These are phyloP conservation scores for Rhagophthalmus giganteus DNA, from an alignment of 2,888 invertebrate genomes.

Conservation along the genomic window DNA sequence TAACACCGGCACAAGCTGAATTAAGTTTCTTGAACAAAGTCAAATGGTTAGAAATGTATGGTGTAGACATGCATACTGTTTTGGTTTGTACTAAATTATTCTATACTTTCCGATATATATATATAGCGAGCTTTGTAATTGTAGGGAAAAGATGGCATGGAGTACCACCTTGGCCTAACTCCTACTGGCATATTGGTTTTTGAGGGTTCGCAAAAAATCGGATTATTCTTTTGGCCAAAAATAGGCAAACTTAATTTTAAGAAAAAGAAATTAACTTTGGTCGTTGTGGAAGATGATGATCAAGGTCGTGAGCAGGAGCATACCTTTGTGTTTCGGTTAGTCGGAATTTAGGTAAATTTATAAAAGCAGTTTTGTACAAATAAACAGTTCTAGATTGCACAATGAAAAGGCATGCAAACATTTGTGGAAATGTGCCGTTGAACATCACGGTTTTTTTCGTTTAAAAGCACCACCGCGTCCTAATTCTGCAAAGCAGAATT, in stretches of 20 bases:
- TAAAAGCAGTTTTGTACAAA: not conserved
- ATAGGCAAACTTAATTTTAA: slow-evolving; percentile 97
- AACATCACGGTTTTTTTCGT: slow-evolving; percentile 99
- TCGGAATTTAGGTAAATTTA: slow-evolving; percentile 1
- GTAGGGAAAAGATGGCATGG: slow-evolving; percentile 92
- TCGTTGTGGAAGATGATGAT: slow-evolving; percentile 98
- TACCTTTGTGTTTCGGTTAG: slow-evolving; percentile 90
- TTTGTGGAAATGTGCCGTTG: slow-evolving; percentile 99
- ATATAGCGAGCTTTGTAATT: slow-evolving; percentile 3
- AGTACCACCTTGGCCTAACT: slow-evolving; percentile 94
- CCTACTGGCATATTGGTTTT: slow-evolving; percentile 98
- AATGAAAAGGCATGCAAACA: slow-evolving; percentile 99
- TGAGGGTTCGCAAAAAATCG: slow-evolving; percentile 95
- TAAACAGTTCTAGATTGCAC: slow-evolving; percentile 62
- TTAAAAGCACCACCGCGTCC: slow-evolving; percentile 87
- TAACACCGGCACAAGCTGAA: slow-evolving; percentile 95
- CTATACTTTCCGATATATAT: too few species aligned
- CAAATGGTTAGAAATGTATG: slow-evolving; percentile 98
- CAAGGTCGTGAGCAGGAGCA: slow-evolving; percentile 96
- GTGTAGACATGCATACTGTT: slow-evolving; percentile 98
- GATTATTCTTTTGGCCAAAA: slow-evolving; percentile 99
- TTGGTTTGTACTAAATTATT: slow-evolving; percentile 58
- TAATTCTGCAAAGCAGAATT: slow-evolving; percentile 88
- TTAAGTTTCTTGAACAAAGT: slow-evolving; percentile 88
- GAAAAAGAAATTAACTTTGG: slow-evolving; percentile 93